phyloP scores from a whole-genome alignment of 2,888 invertebrate species.

The Platerodrilus igneus region DNA sequence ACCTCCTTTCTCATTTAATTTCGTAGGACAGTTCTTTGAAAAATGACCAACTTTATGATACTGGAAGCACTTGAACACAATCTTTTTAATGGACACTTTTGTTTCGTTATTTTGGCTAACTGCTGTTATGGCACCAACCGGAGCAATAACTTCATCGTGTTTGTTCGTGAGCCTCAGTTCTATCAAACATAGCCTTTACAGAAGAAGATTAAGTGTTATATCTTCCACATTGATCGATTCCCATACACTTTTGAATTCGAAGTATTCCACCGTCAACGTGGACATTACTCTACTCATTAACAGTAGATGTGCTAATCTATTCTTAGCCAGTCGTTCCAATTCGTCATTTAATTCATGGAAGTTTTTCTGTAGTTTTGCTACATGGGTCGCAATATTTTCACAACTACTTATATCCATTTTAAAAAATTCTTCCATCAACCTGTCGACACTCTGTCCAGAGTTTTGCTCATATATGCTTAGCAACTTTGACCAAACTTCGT shows the following conservation, averaged over 20 bases:
- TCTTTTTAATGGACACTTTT: no score
- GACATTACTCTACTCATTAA: conserved; percentile 1
- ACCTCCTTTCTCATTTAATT: no score
- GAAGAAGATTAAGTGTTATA: conserved; percentile 8
- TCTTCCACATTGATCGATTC: conserved; percentile 11
- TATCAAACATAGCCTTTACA: conserved; percentile 3
- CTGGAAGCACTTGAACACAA: no score
- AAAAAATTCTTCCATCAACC: conserved; percentile 25
- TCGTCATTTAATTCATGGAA: conserved; percentile 2
- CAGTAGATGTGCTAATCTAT: conserved; percentile 6
- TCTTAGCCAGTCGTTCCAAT: conserved; percentile 1
- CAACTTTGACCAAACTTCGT: no score
- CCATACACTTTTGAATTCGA: conserved; percentile 16
- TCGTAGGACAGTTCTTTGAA: no score
- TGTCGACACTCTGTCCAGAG: conserved; percentile 25
- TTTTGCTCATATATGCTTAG: no score
- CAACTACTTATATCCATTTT: conserved; percentile 14
- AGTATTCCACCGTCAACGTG: background rate
- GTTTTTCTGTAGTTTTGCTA: conserved; percentile 11
- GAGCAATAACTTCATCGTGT: background rate
- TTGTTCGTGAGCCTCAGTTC: conserved; percentile 4
- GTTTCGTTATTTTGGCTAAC: no score
- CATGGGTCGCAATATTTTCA: conserved; percentile 24
- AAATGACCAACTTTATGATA: no score
- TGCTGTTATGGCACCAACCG: no score